Evolutionary conservation across 2,797 vertebrate species (phyloP), one percentile per base, ranked within the genome.

Genomic region (Leptatherina wallacei): DNA sequence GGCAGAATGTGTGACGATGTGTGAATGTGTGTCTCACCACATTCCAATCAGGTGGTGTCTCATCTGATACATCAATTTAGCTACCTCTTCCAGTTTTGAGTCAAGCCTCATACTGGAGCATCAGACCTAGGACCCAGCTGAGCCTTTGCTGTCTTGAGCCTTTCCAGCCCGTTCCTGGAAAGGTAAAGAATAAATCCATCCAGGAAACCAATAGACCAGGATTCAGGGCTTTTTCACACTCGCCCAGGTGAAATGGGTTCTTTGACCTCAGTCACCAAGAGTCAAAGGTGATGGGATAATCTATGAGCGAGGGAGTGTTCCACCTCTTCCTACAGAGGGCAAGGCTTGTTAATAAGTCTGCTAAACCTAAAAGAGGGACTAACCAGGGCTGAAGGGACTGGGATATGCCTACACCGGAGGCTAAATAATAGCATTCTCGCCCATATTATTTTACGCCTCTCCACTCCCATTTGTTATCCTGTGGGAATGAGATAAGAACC

Each of bases 371-470:
- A 93, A 95, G 95, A 94, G 92, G 89, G 93, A 90, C 93, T 93
- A 93, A 80, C 77, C 35, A 14, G 78, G 83, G 55, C 94, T 88
- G 83, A 60, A 91, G 83, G 89, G 65, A 57, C 75, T 61, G 56
- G 71, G 94, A 94, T 94, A 89, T 92, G 92, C 93, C 95, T 79
- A 35, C 68, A 95, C 94, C 95, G 94, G 95, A 95, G 95, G 95
- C 94, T 95, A 95, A 96, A 96, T 93, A 95, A 96, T 95, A 95
- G 96, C 95, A 95, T 96, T 96, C 95, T 93, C 94, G 87, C 94
- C 94, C 94, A 94, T 94, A 96, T 97, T 96, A 97, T 96, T 98
- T 98, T 96, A 98, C 94, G 95, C 95, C 96, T 97, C 96, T 98
- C 96, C 96, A 95, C 95, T 96, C 93, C 96, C 95, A 96, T 98